Conservation (phyloP, 2,888 invertebrate genomes). For the Hirtodrosophila cameraria region DNA sequence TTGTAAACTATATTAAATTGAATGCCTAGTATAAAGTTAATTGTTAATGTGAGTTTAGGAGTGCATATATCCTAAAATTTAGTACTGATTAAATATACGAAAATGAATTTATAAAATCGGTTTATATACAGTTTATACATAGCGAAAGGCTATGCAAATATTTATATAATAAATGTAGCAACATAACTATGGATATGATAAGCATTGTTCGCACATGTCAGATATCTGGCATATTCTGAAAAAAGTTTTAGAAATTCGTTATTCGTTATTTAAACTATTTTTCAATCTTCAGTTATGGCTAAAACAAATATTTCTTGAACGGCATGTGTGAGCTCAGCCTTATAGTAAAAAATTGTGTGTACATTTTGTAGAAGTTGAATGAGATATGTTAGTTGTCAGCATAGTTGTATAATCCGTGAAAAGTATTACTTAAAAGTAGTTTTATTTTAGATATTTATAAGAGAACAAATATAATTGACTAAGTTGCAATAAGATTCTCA, state of each 20-base stretch:
- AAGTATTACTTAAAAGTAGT: slow-evolving; percentile 4
- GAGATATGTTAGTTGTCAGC: slow-evolving; percentile 4
- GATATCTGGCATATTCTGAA: not conserved
- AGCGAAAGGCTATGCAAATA: slow-evolving; percentile 14
- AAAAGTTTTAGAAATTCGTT: not conserved
- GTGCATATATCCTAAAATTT: slow-evolving; percentile 48
- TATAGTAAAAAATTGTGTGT: slow-evolving; percentile 11
- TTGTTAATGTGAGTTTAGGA: slow-evolving; percentile 62
- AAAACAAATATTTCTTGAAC: too few species aligned
- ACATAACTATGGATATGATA: slow-evolving; percentile 2
- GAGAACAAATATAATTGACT: not conserved
- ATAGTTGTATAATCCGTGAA: not conserved
- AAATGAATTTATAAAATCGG: slow-evolving; percentile 75
- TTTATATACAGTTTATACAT: slow-evolving; percentile 61
- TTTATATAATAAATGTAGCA: slow-evolving; percentile 10
- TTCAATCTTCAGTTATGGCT: not conserved
- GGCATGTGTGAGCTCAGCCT: slow-evolving; percentile 2
- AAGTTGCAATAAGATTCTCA: slow-evolving; percentile 22
- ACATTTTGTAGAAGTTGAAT: slow-evolving; percentile 12
- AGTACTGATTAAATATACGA: slow-evolving; percentile 75
- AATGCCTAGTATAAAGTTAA: slow-evolving; percentile 42
- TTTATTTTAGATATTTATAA: slow-evolving; percentile 7
- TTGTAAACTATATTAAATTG: slow-evolving; percentile 21
- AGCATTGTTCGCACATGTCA: not conserved
- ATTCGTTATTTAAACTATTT: not conserved